Percentiles rank a stretch among this genome's conserved stretches.
Evolutionary conservation across 2,113 vertebrate genomes (phyloP).

Genomic region (Lagopus leucura): DNA sequence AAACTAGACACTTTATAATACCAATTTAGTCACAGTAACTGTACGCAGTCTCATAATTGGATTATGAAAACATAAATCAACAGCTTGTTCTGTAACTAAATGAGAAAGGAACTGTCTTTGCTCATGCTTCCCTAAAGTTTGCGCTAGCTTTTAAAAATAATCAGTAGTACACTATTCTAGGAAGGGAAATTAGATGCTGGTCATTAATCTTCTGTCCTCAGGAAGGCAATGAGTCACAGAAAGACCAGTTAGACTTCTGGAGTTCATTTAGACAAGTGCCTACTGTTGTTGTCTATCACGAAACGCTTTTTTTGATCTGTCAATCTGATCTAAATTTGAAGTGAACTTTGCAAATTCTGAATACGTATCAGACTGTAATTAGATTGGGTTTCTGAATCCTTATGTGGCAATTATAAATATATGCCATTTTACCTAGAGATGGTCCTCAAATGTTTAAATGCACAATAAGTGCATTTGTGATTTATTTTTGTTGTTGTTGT

Average conservation of each 20-base stretch:
- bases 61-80: background rate
- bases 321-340: background rate
- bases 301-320: background rate
- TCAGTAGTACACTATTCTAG: too few species aligned
- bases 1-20: background rate
- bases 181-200: background rate
- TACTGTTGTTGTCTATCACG: background rate
- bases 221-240: background rate
- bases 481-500: background rate
- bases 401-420: background rate
- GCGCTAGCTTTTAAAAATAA: background rate
- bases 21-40: background rate
- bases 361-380: background rate
- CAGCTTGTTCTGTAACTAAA: background rate
- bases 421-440: background rate
- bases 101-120: background rate
- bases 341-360: fast-evolving
- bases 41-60: background rate
- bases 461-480: background rate
- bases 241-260: background rate
- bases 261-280: background rate
- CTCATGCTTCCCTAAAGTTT: background rate
- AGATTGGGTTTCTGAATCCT: background rate
- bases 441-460: background rate
- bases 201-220: background rate